These are phyloP conservation scores for Himalopsyche phryganea DNA, from an alignment of 1,140 invertebrate genomes.

Conservation along the genomic window DNA sequence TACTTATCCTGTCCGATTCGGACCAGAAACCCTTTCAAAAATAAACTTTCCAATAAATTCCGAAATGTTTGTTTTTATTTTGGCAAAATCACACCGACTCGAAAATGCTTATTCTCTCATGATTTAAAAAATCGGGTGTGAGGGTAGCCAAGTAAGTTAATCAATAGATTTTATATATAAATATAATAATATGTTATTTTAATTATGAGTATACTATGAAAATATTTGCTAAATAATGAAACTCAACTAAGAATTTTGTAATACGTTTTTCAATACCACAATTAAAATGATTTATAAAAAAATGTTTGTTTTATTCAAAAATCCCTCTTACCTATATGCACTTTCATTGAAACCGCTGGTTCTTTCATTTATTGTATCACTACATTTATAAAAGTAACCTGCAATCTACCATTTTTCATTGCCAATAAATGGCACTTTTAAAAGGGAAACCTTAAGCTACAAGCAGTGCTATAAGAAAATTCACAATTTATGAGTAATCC, in stretches of 20 bases:
- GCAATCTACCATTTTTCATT: too few relatives aligned
- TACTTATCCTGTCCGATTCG: too few relatives aligned
- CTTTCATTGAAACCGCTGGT: too few relatives aligned
- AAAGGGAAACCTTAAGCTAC: too few relatives aligned
- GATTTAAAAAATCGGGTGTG: constrained; percentile 24
- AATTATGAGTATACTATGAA: constrained; percentile 27
- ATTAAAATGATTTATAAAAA: constrained; percentile 27
- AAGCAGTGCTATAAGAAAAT: too few relatives aligned
- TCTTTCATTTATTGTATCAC: too few relatives aligned
- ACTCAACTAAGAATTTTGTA: constrained; percentile 21
- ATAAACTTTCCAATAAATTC: background rate
- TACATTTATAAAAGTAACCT: too few relatives aligned
- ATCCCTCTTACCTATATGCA: too few relatives aligned
- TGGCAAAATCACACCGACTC: background rate
- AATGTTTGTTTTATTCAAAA: constrained; percentile 3
- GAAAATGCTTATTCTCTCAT: constrained; percentile 16
- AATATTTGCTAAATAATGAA: constrained; percentile 27
- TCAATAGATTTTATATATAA: constrained; percentile 27
- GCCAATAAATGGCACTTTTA: too few relatives aligned
- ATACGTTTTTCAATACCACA: constrained; percentile 26
- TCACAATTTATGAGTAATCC: too few relatives aligned
- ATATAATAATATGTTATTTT: constrained; percentile 19
- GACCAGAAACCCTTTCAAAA: too few relatives aligned
- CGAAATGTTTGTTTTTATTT: background rate
- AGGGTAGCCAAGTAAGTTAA: constrained; percentile 24